Evolutionary conservation across 2,888 invertebrate genomes (phyloP).

Genomic region (Troides oblongomaculatus): DNA sequence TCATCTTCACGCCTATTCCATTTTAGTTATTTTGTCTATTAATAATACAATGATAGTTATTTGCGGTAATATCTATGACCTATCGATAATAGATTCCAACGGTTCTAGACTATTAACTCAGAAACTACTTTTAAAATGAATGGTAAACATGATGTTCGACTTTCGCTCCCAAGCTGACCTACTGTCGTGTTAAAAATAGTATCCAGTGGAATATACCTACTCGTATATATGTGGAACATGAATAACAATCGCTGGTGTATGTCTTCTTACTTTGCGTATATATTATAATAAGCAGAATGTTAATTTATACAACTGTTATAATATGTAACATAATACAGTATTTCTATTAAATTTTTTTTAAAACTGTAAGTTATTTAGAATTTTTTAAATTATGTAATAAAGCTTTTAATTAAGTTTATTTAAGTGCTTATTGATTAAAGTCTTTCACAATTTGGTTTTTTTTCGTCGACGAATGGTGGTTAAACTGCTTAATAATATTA

Average conservation of each 20-base stretch:
- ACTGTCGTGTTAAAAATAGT: not conserved
- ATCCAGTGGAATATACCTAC: not conserved
- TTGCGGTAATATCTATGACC: no score
- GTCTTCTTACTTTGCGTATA: not conserved
- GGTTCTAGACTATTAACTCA: no score
- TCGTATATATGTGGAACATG: not conserved
- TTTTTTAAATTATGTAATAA: not conserved
- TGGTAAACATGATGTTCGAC: not conserved
- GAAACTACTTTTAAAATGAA: no score
- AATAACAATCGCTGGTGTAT: not conserved
- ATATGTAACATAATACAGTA: not conserved
- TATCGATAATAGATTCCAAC: no score
- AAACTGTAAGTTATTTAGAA: not conserved
- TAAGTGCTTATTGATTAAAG: not conserved
- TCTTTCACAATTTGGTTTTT: no score
- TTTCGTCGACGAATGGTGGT: no score
- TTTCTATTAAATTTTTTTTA: not conserved
- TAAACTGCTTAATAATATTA: no score
- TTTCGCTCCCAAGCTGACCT: not conserved
- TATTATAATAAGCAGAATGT: not conserved
- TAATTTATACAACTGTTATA: not conserved
- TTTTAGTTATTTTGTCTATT: no score
- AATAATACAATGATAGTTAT: no score
- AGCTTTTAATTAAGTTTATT: not conserved
- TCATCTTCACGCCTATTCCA: no score